Percentiles rank a stretch among this genome's conserved stretches.
These are phyloP conservation scores for Druceiella hillmani DNA, from an alignment of 2,888 invertebrate species.

Conservation along the genomic window DNA sequence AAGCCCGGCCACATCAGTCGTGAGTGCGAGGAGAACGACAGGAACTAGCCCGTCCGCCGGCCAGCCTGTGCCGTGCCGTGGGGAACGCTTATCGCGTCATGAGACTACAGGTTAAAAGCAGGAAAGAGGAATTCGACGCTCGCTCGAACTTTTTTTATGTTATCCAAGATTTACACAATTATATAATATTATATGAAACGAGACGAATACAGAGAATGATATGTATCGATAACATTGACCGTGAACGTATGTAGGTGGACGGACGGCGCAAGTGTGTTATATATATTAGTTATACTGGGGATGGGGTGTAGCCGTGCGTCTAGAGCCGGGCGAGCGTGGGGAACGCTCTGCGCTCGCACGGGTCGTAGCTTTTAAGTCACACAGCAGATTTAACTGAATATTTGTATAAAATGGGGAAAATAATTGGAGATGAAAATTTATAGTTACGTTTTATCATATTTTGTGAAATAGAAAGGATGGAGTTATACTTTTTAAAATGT, in stretches of 20 bases:
- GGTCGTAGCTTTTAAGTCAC: too few relatives aligned
- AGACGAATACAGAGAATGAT: constrained; percentile 41
- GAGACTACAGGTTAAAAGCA: not conserved
- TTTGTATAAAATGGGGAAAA: too few relatives aligned
- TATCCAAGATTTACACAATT: constrained; percentile 25
- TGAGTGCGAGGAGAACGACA: constrained; percentile 80
- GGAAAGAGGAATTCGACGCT: constrained; percentile 13
- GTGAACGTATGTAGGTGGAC: too few relatives aligned
- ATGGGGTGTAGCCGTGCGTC: too few relatives aligned
- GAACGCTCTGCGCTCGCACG: too few relatives aligned
- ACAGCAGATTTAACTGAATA: too few relatives aligned
- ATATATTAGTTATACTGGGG: too few relatives aligned
- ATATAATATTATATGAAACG: constrained; percentile 32
- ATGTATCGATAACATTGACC: too few relatives aligned
- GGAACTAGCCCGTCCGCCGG: constrained; percentile 41
- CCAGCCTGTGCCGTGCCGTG: constrained; percentile 23
- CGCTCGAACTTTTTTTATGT: not conserved
- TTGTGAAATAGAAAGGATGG: constrained; percentile 34
- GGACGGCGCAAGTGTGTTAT: too few relatives aligned
- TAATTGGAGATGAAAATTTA: too few relatives aligned
- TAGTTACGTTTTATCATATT: constrained; percentile 15
- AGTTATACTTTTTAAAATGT: constrained; percentile 41
- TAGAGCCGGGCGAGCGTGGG: too few relatives aligned
- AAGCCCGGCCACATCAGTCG: constrained; percentile 87
- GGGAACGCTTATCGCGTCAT: not conserved